These are phyloP conservation scores for Rynchops niger DNA, from an alignment of 2,113 vertebrate species.

Conservation along the genomic window DNA sequence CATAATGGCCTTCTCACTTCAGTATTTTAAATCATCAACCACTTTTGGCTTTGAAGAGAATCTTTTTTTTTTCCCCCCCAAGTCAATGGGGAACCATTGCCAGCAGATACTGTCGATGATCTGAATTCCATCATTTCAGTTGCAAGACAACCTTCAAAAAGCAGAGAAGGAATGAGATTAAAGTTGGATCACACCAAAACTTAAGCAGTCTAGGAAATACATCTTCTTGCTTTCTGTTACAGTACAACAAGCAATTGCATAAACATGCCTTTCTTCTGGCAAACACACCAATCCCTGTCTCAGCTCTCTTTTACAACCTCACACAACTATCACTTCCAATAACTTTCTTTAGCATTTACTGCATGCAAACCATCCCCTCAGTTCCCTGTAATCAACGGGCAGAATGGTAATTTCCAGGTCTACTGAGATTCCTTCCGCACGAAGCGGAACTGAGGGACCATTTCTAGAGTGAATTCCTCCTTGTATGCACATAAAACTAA, in stretches of 20 bases:
- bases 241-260: background rate
- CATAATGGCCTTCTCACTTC: background rate
- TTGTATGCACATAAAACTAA: background rate
- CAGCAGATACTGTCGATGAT: background rate
- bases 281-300: background rate
- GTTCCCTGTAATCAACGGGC: background rate
- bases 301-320: background rate
- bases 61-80: background rate
- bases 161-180: background rate
- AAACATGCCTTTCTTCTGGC: background rate
- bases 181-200: background rate
- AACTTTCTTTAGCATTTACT: background rate
- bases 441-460: background rate
- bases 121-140: constrained; percentile 79
- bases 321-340: background rate
- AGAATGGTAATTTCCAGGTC: background rate
- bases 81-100: background rate
- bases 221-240: background rate
- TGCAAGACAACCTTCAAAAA: constrained; percentile 86
- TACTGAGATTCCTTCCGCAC: background rate
- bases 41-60: background rate
- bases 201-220: background rate
- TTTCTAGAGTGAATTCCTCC: background rate
- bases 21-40: background rate
- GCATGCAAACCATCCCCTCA: background rate